These are phyloP conservation scores for Barbus barbus DNA, from an alignment of 2,113 vertebrate genomes.

Conservation along the genomic window DNA sequence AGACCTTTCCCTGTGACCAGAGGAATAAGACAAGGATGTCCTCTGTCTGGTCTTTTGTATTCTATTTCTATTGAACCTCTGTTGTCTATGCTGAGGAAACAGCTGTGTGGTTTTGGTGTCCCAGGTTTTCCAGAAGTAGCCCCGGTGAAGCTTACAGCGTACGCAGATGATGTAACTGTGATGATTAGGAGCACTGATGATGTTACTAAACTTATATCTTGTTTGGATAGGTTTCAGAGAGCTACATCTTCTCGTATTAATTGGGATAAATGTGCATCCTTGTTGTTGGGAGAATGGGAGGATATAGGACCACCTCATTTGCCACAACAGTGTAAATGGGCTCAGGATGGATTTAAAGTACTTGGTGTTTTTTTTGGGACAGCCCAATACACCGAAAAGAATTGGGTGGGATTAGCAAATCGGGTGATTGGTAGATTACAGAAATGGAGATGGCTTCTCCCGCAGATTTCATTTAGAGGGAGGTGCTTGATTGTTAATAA, in stretches of 20 bases:
- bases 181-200: not conserved
- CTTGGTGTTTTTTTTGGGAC: no score
- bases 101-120: no score
- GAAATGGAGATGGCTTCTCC: not conserved
- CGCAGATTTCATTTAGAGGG: not conserved
- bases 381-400: not conserved
- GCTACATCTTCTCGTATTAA: conserved; percentile 1
- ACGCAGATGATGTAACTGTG: conserved; percentile 8
- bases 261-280: conserved; percentile 13
- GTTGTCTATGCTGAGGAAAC: no score
- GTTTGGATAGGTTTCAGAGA: not conserved
- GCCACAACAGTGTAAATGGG: no score
- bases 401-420: not conserved
- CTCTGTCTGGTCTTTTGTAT: no score
- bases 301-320: no score
- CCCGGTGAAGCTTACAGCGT: not conserved
- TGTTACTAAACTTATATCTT: not conserved
- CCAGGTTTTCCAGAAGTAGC: not conserved
- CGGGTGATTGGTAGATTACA: not conserved
- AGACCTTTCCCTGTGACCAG: not conserved
- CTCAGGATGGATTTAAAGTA: no score
- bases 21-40: not conserved
- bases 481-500: not conserved
- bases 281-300: no score
- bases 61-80: no score